Evolutionary conservation across 2,113 vertebrate species (phyloP).

Genomic region (Hippocampus zosterae): DNA sequence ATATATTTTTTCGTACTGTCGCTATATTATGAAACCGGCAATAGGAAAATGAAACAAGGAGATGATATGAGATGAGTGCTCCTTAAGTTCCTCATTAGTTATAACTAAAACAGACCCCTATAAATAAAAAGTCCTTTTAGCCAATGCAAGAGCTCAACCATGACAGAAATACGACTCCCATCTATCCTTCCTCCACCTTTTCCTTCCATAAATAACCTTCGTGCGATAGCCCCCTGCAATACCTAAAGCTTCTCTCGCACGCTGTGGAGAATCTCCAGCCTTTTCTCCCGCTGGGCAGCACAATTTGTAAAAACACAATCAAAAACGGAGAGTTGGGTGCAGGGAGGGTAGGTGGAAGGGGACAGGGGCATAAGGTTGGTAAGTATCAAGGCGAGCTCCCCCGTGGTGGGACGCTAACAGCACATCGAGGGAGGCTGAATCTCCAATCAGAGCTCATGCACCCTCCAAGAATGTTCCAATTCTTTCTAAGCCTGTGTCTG

Average conservation of each 20-base stretch:
- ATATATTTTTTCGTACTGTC: too few species aligned
- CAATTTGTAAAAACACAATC: slow-evolving; percentile 60
- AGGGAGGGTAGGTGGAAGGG: slow-evolving; percentile 11
- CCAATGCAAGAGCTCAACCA: slow-evolving; percentile 7
- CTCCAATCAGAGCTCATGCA: slow-evolving; percentile 35
- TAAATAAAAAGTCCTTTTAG: not conserved
- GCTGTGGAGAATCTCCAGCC: slow-evolving; percentile 43
- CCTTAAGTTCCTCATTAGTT: not conserved
- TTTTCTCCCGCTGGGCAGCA: slow-evolving; percentile 41
- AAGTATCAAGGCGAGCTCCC: slow-evolving; percentile 38
- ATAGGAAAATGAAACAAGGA: too few species aligned
- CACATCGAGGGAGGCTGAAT: slow-evolving; percentile 52
- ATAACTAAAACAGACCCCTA: not conserved
- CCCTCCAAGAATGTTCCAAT: slow-evolving; percentile 25
- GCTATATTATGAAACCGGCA: too few species aligned
- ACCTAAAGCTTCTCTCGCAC: slow-evolving; percentile 14
- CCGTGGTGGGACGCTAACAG: slow-evolving; percentile 54
- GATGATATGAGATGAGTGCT: too few species aligned
- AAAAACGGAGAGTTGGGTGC: slow-evolving; percentile 57
- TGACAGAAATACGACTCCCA: not conserved
- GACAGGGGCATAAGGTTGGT: slow-evolving; percentile 15
- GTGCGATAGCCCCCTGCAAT: slow-evolving; percentile 9
- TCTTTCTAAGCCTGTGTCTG: not conserved
- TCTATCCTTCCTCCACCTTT: slow-evolving; percentile 23
- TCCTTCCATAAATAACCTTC: slow-evolving; percentile 48